A percentile compares a stretch with the other conserved stretches of the same genome.
phyloP scores from a whole-genome alignment of 2,797 vertebrate genomes.

The Hephaestus fuliginosus region DNA sequence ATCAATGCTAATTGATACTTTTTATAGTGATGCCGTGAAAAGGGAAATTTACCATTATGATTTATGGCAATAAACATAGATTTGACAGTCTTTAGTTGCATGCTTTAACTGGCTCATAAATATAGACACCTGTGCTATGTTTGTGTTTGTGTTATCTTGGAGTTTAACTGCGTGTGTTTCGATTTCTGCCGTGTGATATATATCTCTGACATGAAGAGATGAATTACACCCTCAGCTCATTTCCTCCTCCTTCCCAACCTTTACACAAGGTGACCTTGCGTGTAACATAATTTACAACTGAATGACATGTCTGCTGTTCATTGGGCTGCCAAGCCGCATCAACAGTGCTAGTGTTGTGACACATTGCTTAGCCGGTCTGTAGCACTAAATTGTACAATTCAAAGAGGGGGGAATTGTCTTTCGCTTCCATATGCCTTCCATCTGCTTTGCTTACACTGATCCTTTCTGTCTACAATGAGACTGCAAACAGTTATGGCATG shows the following conservation, averaged over 20 bases:
- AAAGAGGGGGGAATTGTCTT: constrained; percentile 46
- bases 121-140: constrained; percentile 55
- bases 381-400: constrained; percentile 63
- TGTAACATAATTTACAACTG: constrained; percentile 75
- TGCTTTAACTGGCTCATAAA: constrained; percentile 63
- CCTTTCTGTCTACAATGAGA: constrained; percentile 54
- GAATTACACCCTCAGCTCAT: constrained; percentile 77
- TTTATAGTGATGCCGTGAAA: constrained; percentile 29
- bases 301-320: constrained; percentile 78
- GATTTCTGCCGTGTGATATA: constrained; percentile 64
- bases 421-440: constrained; percentile 60
- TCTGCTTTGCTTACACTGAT: constrained; percentile 62
- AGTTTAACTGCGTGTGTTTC: constrained; percentile 60
- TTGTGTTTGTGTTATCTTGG: constrained; percentile 58
- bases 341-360: constrained; percentile 57
- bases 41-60: constrained; percentile 21
- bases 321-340: constrained; percentile 63
- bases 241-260: constrained; percentile 77
- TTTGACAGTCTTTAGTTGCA: constrained; percentile 37
- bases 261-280: constrained; percentile 83
- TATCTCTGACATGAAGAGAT: constrained; percentile 69
- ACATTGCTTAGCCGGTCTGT: constrained; percentile 52
- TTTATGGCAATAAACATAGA: constrained; percentile 35
- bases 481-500: constrained; percentile 43
- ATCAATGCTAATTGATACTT: constrained; percentile 31